Evolutionary conservation across 1,140 invertebrate species (phyloP).

Genomic region (Ladona fulva): DNA sequence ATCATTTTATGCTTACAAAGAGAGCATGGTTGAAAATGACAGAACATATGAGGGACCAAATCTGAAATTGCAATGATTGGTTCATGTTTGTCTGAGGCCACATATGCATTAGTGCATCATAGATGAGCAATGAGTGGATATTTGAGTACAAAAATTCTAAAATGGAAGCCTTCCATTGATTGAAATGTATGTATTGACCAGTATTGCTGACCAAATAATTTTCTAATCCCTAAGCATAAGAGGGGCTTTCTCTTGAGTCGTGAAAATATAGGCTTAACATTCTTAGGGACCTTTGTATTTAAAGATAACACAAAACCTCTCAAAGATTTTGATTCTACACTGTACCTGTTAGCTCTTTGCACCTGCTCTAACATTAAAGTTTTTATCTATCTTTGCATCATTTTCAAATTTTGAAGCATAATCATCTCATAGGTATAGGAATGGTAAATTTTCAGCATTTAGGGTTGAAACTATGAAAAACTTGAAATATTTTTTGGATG

Average conservation of each 20-base stretch:
- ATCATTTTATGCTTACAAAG: no score
- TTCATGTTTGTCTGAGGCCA: neutral
- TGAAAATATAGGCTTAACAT: neutral
- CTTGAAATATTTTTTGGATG: neutral
- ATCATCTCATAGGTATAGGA: neutral
- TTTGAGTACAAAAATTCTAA: slow-evolving; percentile 8
- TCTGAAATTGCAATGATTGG: neutral
- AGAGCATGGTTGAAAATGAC: no score
- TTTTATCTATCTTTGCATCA: neutral
- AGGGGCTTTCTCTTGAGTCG: neutral
- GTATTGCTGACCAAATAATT: neutral
- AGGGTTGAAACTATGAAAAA: neutral
- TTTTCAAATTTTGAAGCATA: neutral
- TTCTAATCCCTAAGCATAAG: neutral
- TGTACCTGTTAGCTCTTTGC: neutral
- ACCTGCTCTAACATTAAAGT: neutral
- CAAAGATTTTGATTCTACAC: neutral
- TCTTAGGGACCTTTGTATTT: no score
- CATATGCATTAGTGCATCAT: neutral
- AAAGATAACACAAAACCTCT: neutral
- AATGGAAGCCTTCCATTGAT: slow-evolving; percentile 4
- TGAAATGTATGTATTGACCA: neutral
- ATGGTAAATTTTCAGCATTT: neutral
- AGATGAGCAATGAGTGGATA: neutral
- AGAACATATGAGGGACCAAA: neutral